Conservation (phyloP, 2,113 vertebrate species). For the Lethenteron reissneri region DNA sequence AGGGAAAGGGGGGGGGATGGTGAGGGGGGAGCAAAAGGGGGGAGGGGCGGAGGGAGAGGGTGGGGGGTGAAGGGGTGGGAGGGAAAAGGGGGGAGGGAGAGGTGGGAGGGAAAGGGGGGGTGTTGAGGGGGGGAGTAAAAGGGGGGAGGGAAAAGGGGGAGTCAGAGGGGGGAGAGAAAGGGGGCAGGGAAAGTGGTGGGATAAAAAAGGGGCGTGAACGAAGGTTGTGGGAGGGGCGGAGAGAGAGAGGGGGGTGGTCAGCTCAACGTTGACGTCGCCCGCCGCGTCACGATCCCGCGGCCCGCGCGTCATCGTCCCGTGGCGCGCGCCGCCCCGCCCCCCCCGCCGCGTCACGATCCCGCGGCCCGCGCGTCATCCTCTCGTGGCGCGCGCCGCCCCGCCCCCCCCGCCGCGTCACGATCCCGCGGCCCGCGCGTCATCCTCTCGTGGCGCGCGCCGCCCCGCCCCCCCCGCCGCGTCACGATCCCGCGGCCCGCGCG, state of each 20-base stretch:
- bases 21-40: constrained; percentile 3
- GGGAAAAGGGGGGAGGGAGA: background rate
- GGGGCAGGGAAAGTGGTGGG: background rate
- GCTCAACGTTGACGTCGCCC: no score
- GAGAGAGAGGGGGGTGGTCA: background rate
- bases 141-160: background rate
- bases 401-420: no score
- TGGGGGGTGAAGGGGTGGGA: background rate
- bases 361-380: no score
- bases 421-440: no score
- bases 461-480: no score
- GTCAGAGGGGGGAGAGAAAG: background rate
- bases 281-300: no score
- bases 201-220: background rate
- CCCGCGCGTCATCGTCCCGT: no score
- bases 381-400: no score
- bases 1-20: background rate
- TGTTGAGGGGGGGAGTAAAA: background rate
- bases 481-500: no score
- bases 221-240: background rate
- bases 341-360: no score
- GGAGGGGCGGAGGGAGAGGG: background rate
- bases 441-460: no score
- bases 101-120: background rate
- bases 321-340: no score